phyloP scores from a whole-genome alignment of 2,797 vertebrate species.

The Myiothlypis chrysogaster region DNA sequence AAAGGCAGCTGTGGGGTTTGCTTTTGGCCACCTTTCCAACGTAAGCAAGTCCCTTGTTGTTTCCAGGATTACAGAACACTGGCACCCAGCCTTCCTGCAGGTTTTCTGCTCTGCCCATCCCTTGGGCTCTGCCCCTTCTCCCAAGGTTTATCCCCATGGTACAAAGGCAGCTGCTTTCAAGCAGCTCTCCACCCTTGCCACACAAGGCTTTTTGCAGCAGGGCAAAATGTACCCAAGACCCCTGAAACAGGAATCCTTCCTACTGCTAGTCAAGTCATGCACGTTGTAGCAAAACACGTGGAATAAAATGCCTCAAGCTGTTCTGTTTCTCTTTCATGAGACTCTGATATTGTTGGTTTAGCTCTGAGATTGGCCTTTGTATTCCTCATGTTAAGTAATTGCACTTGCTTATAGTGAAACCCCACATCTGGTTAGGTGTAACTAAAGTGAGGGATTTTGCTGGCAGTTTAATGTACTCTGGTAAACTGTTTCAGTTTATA shows the following conservation, averaged over 20 bases:
- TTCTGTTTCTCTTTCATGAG: neutral
- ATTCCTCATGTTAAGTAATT: neutral
- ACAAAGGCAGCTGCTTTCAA: neutral
- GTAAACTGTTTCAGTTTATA: neutral
- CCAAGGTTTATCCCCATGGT: rapidly evolving
- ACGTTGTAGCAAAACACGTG: neutral
- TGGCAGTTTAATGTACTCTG: neutral
- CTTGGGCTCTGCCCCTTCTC: neutral
- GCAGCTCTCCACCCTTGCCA: neutral
- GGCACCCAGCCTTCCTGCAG: neutral
- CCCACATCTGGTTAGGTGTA: neutral
- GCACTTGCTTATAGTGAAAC: neutral
- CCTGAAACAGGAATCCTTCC: neutral
- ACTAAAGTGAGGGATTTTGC: neutral
- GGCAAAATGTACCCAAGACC: neutral
- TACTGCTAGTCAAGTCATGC: neutral
- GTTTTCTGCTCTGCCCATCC: neutral
- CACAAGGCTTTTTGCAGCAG: neutral
- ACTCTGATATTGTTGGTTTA: neutral
- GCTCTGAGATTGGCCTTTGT: neutral
- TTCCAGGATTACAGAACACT: neutral
- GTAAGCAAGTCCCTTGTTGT: rapidly evolving
- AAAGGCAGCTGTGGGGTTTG: neutral
- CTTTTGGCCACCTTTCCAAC: neutral
- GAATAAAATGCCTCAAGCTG: neutral